Conservation (phyloP, 2,888 invertebrate species). For the Caenorhabditis macrosperma region DNA sequence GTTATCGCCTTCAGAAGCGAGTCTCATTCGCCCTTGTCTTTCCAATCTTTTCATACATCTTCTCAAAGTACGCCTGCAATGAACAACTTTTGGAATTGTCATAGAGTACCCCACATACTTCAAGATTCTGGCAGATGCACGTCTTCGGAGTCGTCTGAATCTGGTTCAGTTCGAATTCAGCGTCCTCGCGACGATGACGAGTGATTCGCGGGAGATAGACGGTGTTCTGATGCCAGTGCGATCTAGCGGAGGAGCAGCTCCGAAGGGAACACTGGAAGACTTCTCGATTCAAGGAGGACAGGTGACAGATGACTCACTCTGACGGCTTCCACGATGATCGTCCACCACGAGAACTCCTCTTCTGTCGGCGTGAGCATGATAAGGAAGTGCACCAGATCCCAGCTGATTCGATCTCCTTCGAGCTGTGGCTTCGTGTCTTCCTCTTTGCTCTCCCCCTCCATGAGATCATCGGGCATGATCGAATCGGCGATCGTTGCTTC, state of each 20-base stretch:
- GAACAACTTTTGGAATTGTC: background rate
- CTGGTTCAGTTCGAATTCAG: background rate
- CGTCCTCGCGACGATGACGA: slow-evolving; percentile 30
- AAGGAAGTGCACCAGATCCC: slow-evolving; percentile 37
- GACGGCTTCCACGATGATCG: slow-evolving; percentile 40
- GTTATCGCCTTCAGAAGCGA: background rate
- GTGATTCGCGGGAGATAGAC: slow-evolving; percentile 31
- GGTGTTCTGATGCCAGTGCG: slow-evolving; percentile 1
- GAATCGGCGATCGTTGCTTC: background rate
- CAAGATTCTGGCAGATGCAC: slow-evolving; percentile 19
- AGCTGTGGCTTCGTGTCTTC: background rate
- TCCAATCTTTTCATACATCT: slow-evolving; percentile 18
- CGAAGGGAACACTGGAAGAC: slow-evolving; percentile 51
- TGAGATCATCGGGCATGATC: background rate
- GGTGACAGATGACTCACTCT: slow-evolving; percentile 1
- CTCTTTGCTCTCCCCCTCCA: background rate
- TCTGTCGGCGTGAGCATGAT: slow-evolving; percentile 30
- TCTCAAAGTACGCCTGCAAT: slow-evolving; percentile 18
- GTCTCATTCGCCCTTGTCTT: background rate
- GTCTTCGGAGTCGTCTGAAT: slow-evolving; percentile 1
- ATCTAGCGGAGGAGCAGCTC: background rate
- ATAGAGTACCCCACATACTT: too few relatives aligned
- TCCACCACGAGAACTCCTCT: slow-evolving; percentile 43
- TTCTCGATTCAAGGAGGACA: background rate
- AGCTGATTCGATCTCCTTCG: slow-evolving; percentile 6